Base-by-base conservation (phyloP, 2,113 vertebrate genomes). In the Urocitellus parryii region DNA sequence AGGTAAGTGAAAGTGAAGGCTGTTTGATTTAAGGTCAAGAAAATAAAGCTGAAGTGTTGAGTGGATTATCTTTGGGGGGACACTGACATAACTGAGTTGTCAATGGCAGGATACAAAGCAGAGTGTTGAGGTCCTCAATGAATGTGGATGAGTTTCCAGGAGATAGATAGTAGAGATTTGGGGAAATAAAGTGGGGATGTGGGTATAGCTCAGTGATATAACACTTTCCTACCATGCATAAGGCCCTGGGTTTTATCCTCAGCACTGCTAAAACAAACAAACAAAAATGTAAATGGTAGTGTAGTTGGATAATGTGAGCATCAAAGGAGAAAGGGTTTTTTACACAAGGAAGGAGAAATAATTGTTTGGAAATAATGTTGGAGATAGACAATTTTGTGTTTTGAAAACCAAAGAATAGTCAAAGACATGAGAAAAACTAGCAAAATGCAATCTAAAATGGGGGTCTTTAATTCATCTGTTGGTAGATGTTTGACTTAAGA, bases 391-490 rank as follows among this genome's bases (percentile, higher is more conserved):
- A 58, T 88, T 68, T 83, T 92, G 39, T 81, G 20, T 87, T 83
- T 58, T 83, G 51, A 83, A 88, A 92, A 88, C 18, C 72, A 77
- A 96, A 29, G 37, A 29, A 34, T 86, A 63, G 63, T 81, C 77
- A 88, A 32, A 95, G 82, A 70, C 61, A 84, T 84, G 34, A 89
- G 20, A 78, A 84, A 92, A 88, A 92, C 39, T 67, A 83, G 32
- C 68, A 68, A 87, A 96, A 56, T 92, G 14, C 34, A 72, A 18
- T 72, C 70, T 78, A 24, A 78, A 78, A 29, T 81, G 68, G 34
- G 73, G 61, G 37, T 37, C 37, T 70, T 90, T 48, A n/a, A 92
- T 92, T 61, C 58, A 82, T 27, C 67, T 67, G 17, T 56, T 91
- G 77, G 11, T 56, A 80, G 32, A 45, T 81, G 58, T 84, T 92